Percentiles rank a stretch among this genome's conserved stretches.
Evolutionary conservation across 2,113 vertebrate genomes (phyloP).

Genomic region (Apaloderma vittatum): DNA sequence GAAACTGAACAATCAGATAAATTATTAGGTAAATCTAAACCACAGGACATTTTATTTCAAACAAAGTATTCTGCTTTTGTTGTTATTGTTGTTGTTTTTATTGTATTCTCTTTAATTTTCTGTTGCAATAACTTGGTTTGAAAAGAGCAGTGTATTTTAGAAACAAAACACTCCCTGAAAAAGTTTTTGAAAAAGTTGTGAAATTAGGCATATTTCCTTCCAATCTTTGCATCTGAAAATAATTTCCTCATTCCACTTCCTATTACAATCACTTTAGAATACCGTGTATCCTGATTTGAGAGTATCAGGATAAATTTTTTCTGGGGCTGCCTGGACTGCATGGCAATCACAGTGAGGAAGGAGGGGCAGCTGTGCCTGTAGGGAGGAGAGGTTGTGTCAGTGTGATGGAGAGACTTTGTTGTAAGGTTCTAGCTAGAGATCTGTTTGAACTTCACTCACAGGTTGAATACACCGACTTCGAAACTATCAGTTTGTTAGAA

Average conservation of each 20-base stretch:
- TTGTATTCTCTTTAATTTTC: not conserved
- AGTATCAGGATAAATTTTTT: too few species aligned
- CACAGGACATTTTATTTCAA: not conserved
- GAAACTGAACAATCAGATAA: not conserved
- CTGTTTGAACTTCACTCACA: too few species aligned
- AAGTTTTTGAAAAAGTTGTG: too few species aligned
- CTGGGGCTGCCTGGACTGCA: too few species aligned
- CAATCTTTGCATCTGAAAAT: not conserved
- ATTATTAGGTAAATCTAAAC: not conserved
- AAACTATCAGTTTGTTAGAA: too few species aligned
- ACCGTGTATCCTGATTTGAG: too few species aligned
- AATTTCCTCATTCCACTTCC: not conserved
- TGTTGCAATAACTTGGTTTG: not conserved
- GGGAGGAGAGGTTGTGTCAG: too few species aligned
- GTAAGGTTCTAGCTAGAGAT: too few species aligned
- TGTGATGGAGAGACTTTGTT: too few species aligned
- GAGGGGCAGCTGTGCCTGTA: too few species aligned
- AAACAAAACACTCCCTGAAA: not conserved
- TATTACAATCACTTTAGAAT: not conserved
- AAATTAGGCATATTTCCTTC: not conserved
- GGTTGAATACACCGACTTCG: too few species aligned
- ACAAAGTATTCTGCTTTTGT: not conserved
- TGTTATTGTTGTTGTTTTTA: not conserved
- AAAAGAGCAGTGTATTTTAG: not conserved
- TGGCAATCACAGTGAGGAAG: too few species aligned